phyloP scores from a whole-genome alignment of 2,888 invertebrate genomes.

The Eudemis profundana region DNA sequence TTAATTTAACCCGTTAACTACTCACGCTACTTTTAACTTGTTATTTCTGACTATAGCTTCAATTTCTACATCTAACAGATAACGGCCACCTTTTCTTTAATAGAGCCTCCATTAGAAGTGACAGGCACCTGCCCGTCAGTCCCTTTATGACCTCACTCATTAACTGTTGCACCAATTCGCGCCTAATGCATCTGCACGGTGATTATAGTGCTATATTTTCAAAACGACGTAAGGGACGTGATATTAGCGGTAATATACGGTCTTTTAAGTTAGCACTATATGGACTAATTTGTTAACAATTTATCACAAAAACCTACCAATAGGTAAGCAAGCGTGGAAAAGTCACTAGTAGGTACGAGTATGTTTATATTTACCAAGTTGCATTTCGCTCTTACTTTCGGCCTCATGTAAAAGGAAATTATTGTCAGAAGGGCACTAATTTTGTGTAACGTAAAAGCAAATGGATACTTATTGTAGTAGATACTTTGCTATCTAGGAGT shows the following conservation, averaged over 20 bases:
- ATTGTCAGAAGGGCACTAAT: too few species aligned
- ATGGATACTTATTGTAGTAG: too few species aligned
- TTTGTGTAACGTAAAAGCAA: too few species aligned
- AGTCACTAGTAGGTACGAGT: not conserved
- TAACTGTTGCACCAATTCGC: slow-evolving; percentile 30
- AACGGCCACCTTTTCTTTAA: slow-evolving; percentile 7
- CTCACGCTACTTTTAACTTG: too few species aligned
- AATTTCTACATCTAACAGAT: slow-evolving; percentile 6
- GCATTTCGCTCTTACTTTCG: not conserved
- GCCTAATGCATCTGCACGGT: slow-evolving; percentile 34
- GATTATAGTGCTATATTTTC: not conserved
- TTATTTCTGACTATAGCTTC: not conserved
- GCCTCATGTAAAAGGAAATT: too few species aligned
- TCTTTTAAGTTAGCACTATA: not conserved
- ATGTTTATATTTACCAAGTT: not conserved
- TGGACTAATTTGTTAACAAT: slow-evolving; percentile 3
- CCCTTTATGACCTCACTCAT: slow-evolving; percentile 12
- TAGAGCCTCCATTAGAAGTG: slow-evolving; percentile 30
- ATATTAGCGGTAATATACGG: not conserved
- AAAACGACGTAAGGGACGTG: not conserved
- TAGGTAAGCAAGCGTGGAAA: not conserved
- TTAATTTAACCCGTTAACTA: not conserved
- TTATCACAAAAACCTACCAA: slow-evolving; percentile 1
- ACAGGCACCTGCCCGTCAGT: slow-evolving; percentile 34
- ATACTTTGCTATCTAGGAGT: too few species aligned